Evolutionary conservation across 2,888 invertebrate genomes (phyloP), one percentile per base, ranked within the genome.

Genomic region (Papilio protenor): DNA sequence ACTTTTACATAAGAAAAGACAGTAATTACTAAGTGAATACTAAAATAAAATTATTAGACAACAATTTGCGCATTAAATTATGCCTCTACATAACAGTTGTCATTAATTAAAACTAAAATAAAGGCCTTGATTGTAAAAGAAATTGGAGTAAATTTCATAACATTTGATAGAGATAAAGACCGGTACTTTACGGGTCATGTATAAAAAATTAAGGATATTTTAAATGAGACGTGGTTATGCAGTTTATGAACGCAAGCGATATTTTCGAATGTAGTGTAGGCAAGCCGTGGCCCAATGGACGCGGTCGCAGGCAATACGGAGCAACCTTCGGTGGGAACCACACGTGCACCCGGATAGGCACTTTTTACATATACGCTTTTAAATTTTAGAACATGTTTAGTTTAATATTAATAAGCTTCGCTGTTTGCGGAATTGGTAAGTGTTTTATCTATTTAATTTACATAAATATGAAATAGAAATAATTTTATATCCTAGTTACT

Each of bases 281-380:
- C 66, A 52, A 72, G 79, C 79, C 86, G 85, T 84, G 81, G 82
- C 82, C 88, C 90, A 88, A 87, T 87, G 84, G 84, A 82, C 84
- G 82, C 83, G 80, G 79, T 84, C 81, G 83, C 86, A 82, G 85
- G 86, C 94, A 94, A 94, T 93, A 91, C 91, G 83, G 84, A 87
- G 82, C 91, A 90, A 91, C 91, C 91, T 91, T 89, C 89, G 90
- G 83, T 85, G 86, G 87, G 89, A 89, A 88, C 81, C 90, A 89
- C 93, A 94, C 94, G 94, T 90, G 86, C 86, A 84, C 87, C 81
- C 84, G 80, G 87, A 84, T 81, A 84, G 76, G 81, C 77, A 80
- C 81, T 82, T 84, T 80, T 80, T 83, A 79, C 83, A 84, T 83
- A 82, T 81, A 85, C 66, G 12, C 14, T 84, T 84, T 84, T 80